These are phyloP conservation scores for Xestia c-nigrum DNA, from an alignment of 2,888 invertebrate species.

Conservation along the genomic window DNA sequence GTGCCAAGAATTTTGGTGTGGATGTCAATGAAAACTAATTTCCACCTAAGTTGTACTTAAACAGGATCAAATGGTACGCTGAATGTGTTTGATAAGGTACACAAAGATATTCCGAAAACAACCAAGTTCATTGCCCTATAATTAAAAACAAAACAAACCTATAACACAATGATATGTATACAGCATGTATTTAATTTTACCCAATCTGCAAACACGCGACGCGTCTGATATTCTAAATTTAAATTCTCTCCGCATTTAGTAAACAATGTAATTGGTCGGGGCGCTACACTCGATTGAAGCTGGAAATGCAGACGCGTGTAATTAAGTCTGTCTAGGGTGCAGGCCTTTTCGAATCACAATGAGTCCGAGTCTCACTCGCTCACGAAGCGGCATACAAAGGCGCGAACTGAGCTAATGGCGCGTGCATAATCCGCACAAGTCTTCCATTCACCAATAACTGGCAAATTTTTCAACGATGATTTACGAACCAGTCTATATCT, in stretches of 20 bases:
- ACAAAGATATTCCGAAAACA: constrained; percentile 21
- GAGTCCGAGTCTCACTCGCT: constrained; percentile 69
- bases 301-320: constrained; percentile 73
- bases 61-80: constrained; percentile 36
- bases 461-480: constrained; percentile 82
- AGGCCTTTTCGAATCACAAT: constrained; percentile 80
- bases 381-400: constrained; percentile 78
- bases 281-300: constrained; percentile 65
- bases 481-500: constrained; percentile 66
- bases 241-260: constrained; percentile 46
- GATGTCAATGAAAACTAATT: constrained; percentile 50
- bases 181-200: constrained; percentile 48
- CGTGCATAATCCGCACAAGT: constrained; percentile 84
- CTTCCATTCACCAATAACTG: constrained; percentile 80
- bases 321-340: constrained; percentile 75
- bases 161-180: constrained; percentile 27
- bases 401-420: constrained; percentile 83
- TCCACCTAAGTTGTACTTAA: constrained; percentile 30
- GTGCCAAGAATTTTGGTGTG: constrained; percentile 31
- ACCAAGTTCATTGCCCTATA: constrained; percentile 44
- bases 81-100: constrained; percentile 49
- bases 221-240: constrained; percentile 55
- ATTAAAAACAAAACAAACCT: constrained; percentile 53
- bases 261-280: constrained; percentile 62
- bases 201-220: constrained; percentile 49